Evolutionary conservation across 2,113 vertebrate species (phyloP).

Genomic region (Osmerus eperlanus): DNA sequence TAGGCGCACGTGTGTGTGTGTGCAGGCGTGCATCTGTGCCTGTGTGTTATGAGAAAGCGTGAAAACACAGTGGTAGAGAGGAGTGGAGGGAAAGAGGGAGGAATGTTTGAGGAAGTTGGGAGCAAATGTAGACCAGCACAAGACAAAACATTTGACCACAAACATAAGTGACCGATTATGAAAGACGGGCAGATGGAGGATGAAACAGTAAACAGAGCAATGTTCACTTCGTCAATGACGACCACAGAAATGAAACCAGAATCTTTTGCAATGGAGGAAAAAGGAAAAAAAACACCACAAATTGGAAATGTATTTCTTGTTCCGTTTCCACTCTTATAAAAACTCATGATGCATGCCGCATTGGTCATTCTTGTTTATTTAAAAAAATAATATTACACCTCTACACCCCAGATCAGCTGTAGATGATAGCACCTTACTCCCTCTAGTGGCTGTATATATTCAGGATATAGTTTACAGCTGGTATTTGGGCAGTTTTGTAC

Average conservation of each 20-base stretch:
- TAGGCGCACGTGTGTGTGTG: conserved; percentile 20
- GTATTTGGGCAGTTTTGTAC: conserved; percentile 44
- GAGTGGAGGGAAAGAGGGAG: neutral
- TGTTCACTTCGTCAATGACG: conserved; percentile 19
- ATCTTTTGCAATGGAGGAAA: conserved; percentile 19
- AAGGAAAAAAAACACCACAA: conserved; percentile 46
- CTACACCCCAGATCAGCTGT: too few species aligned
- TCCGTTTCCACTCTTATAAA: too few species aligned
- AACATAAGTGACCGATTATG: conserved; percentile 50
- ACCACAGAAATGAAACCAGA: conserved; percentile 24
- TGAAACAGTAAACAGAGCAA: conserved; percentile 12
- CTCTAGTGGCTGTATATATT: conserved; percentile 60
- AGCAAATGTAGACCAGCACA: conserved; percentile 33
- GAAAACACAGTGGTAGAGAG: conserved; percentile 5
- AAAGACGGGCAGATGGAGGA: conserved; percentile 21
- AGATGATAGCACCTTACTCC: conserved; percentile 31
- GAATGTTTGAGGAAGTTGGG: conserved; percentile 4
- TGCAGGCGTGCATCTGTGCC: conserved; percentile 18
- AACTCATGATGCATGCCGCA: neutral
- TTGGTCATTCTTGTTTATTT: too few species aligned
- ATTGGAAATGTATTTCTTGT: neutral
- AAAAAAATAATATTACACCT: too few species aligned
- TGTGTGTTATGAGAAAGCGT: neutral
- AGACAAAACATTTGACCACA: conserved; percentile 62
- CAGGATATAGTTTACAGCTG: conserved; percentile 1